A percentile compares a stretch with the other conserved stretches of the same genome.
Evolutionary conservation across 2,113 vertebrate species (phyloP).

Genomic region (Myotis davidii): DNA sequence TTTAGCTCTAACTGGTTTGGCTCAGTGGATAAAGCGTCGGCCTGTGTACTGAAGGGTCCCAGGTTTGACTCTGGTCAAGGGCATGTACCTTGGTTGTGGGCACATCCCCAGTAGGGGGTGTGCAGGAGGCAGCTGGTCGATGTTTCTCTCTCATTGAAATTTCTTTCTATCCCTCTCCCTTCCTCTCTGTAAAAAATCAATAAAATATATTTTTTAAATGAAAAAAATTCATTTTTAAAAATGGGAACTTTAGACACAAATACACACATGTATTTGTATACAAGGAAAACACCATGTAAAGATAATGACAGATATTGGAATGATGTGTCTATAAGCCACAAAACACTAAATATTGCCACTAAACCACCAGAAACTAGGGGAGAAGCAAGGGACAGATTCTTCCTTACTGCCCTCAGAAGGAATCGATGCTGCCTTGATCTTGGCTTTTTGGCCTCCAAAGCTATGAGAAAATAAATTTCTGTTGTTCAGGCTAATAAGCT

Average conservation of each 20-base stretch:
- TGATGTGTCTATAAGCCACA: not conserved
- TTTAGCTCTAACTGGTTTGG: too few relatives aligned
- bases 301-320: not conserved
- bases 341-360: not conserved
- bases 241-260: not conserved
- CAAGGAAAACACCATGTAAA: not conserved
- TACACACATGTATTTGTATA: not conserved
- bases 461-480: not conserved
- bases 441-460: not conserved
- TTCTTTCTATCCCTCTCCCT: too few relatives aligned
- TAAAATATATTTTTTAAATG: too few relatives aligned
- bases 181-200: too few relatives aligned
- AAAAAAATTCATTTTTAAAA: too few relatives aligned
- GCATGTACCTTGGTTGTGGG: too few relatives aligned
- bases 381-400: not conserved
- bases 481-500: not conserved
- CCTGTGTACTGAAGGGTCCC: too few relatives aligned
- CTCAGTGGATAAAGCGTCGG: too few relatives aligned
- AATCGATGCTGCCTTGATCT: not conserved
- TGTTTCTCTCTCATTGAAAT: too few relatives aligned
- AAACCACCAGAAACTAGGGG: not conserved
- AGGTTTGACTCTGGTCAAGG: too few relatives aligned
- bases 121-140: too few relatives aligned
- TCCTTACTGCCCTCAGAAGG: not conserved
- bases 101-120: too few relatives aligned